Evolutionary conservation across 2,888 invertebrate species (phyloP), one percentile per base, ranked within the genome.

Genomic region (Omphaloscelis lunosa): DNA sequence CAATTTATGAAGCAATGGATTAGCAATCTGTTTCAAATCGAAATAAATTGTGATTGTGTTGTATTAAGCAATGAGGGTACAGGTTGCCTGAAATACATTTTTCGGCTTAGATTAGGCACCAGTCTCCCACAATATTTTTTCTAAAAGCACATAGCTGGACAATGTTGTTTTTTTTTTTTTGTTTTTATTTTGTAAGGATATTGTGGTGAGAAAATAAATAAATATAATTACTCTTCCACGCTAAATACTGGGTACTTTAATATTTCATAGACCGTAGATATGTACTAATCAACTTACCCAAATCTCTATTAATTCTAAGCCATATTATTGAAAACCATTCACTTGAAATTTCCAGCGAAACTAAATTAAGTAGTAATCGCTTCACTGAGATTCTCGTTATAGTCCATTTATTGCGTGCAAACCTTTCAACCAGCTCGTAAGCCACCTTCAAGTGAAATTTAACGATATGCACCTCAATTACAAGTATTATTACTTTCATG

Each of bases 331-430:
- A 79, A 72, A 80, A 53, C 17, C 51, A 29, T 67, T 68, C 12
- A 72, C 15, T 45, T 45, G 29, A 27, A 71, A 69, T 78, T 34
- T 66, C 45, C 45, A 71, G 15, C 12, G 12, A 71, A 51, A 72
- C 53, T 61, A 72, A 78, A 79, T 76, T 70, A 74, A 70, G 51
- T 75, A 75, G 61, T 73, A 75, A 77, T 68, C 45, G 82, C 58
- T 85, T 72, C 56, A 67, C 72, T 77, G 29, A 58, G 45, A 72
- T 75, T 70, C 71, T 48, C 41, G 48, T 75, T 59, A 45, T 58
- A 59, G 63, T 56, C 58, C 29, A 74, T 79, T 78, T 84, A 82
- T 80, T 81, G 83, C 58, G 12, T 27, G 39, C 59, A 85, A 72
- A 72, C 59, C 68, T 66, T 81, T 69, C 72, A 69, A 29, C 53